Evolutionary conservation across 2,113 vertebrate species (phyloP), one percentile per base, ranked within the genome.

Genomic region (Nerophis ophidion): DNA sequence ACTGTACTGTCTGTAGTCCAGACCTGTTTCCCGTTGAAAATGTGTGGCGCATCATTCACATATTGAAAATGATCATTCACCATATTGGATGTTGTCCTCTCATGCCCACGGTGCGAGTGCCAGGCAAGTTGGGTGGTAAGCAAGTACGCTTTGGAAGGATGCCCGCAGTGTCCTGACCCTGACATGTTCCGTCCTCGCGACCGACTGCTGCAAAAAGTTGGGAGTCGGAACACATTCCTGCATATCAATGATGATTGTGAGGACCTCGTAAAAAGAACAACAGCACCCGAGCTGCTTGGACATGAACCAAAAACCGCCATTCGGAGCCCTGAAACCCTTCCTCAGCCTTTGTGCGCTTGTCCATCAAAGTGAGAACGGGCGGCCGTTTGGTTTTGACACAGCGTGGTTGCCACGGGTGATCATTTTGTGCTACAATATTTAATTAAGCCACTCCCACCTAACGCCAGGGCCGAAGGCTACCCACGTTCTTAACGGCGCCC

Each of bases 171-270:
- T 76, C 70, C 77, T 80, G 76, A 72, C 76, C 65, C 73, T 66
- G 70, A 52, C 59, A 71, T 79, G 80, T 59, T 72, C 78, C 78
- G 70, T 82, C 81, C 62, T 76, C 65, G 77, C 64, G 68, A 80
- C 77, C 61, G 52, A 63, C 79, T 85, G 75, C 79, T 85, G 75
- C 74, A 77, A 74, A 79, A 80, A n/a, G 40, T 65, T 74, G 67
- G 79, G 81, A 83, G 77, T 56, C 55, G 57, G 75, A 75, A 57
- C 9, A 55, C 77, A 86, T 84, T 87, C 82, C 81, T 88, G 87
- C 83, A 87, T 89, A 76, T 72, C 75, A 88, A 87, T 87, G 72
- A 81, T 54, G 48, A 60, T 75, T 79, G 51, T 52, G 76, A 81
- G 80, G 68, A 72, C 74, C 72, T 71, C 36, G 65, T 81, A 76